These are phyloP conservation scores for Leucozona laternaria DNA, from an alignment of 2,888 invertebrate species.

Conservation along the genomic window DNA sequence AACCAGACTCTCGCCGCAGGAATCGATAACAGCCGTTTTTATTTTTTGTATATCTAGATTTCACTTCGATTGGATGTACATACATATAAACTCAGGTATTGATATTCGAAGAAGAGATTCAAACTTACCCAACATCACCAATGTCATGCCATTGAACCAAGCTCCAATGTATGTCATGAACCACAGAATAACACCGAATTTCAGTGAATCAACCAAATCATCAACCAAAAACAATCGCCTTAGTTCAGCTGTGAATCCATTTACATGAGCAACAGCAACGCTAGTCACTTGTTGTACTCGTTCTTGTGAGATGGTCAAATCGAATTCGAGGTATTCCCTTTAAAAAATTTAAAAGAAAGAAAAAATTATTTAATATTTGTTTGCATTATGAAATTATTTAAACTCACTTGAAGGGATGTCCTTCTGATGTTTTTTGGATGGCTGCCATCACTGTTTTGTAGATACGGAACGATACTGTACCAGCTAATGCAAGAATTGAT, in stretches of 20 bases:
- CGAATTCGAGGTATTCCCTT: constrained; percentile 93
- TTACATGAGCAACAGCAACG: constrained; percentile 93
- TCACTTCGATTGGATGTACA: too few species aligned
- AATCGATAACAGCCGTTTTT: too few species aligned
- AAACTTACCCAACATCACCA: constrained; percentile 94
- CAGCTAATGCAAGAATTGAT: constrained; percentile 92
- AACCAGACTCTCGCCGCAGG: too few species aligned
- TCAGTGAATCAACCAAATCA: constrained; percentile 97
- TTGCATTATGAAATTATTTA: background rate
- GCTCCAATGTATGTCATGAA: constrained; percentile 98
- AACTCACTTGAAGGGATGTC: constrained; percentile 98
- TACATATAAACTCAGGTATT: too few species aligned
- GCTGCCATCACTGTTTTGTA: constrained; percentile 98
- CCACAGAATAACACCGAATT: constrained; percentile 98
- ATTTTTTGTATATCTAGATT: too few species aligned
- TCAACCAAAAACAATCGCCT: constrained; percentile 98
- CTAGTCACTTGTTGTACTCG: constrained; percentile 95
- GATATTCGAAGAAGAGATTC: too few species aligned
- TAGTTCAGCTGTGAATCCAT: constrained; percentile 92
- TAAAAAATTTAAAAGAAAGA: constrained; percentile 78
- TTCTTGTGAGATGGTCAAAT: constrained; percentile 94
- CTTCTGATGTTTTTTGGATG: constrained; percentile 97
- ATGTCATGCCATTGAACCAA: constrained; percentile 99
- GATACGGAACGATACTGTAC: constrained; percentile 96
- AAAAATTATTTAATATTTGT: background rate